Conservation (phyloP, 1,140 invertebrate genomes). For the Patella vulgata region DNA sequence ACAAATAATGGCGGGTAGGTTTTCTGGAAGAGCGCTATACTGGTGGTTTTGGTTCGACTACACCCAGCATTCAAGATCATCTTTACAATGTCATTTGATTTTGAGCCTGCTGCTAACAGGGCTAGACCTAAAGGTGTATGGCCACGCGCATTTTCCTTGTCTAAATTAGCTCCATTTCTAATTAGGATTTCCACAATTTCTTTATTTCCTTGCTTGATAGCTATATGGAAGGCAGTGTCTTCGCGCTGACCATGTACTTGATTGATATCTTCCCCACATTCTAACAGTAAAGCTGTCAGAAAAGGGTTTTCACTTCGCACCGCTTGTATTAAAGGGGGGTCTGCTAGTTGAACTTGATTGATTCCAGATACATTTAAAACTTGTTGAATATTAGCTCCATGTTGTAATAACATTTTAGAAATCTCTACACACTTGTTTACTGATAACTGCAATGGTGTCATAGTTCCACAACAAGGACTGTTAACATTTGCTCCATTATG, state of each 20-base stretch:
- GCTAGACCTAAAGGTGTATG: slow-evolving; percentile 35
- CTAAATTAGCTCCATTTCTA: slow-evolving; percentile 33
- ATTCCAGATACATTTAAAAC: slow-evolving; percentile 20
- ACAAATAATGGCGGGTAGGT: slow-evolving; percentile 35
- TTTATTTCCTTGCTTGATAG: slow-evolving; percentile 21
- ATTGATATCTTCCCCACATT: slow-evolving; percentile 38
- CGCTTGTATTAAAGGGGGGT: slow-evolving; percentile 31
- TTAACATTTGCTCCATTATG: slow-evolving; percentile 34
- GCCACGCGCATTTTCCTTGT: slow-evolving; percentile 26
- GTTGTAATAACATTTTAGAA: slow-evolving; percentile 32
- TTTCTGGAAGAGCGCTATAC: slow-evolving; percentile 28
- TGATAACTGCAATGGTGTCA: slow-evolving; percentile 40
- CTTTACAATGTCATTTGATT: slow-evolving; percentile 14
- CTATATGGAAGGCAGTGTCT: slow-evolving; percentile 36
- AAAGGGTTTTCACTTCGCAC: slow-evolving; percentile 27
- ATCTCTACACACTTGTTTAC: slow-evolving; percentile 36
- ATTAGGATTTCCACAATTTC: slow-evolving; percentile 30
- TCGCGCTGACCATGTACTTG: slow-evolving; percentile 22
- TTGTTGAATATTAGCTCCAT: slow-evolving; percentile 33
- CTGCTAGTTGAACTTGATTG: slow-evolving; percentile 21
- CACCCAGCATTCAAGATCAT: slow-evolving; percentile 26
- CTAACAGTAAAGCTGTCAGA: slow-evolving; percentile 30
- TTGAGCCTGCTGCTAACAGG: slow-evolving; percentile 8
- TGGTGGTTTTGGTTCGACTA: slow-evolving; percentile 22
- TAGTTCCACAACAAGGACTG: slow-evolving; percentile 25